These are phyloP conservation scores for Brienomyrus longianalis DNA, from an alignment of 2,113 vertebrate genomes.

Conservation along the genomic window DNA sequence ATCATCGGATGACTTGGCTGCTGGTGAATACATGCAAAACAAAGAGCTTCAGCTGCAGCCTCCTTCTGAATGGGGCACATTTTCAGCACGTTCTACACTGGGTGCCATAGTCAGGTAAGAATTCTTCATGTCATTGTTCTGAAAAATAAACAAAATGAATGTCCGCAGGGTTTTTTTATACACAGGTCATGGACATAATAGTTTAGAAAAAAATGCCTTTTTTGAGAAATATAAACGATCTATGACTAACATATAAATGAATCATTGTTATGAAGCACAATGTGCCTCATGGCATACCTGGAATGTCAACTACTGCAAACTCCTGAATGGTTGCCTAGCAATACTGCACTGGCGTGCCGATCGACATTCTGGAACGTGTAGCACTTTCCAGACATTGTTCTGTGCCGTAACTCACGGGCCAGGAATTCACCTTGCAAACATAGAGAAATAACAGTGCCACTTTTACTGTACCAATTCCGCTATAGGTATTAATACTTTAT, in stretches of 20 bases:
- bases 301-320: background rate
- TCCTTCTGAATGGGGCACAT: background rate
- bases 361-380: background rate
- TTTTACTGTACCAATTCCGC: background rate
- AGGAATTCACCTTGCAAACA: background rate
- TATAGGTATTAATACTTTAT: background rate
- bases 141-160: background rate
- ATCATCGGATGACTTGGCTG: background rate
- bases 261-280: background rate
- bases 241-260: background rate
- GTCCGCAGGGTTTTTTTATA: background rate
- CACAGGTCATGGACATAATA: background rate
- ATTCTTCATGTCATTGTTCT: background rate
- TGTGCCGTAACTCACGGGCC: background rate
- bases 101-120: background rate
- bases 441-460: background rate
- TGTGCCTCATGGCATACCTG: background rate
- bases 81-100: background rate
- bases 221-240: background rate
- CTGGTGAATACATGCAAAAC: background rate
- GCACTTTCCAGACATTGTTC: background rate
- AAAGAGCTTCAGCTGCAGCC: background rate
- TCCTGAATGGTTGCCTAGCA: background rate
- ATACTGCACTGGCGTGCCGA: background rate
- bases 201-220: background rate